Evolutionary conservation across 2,797 vertebrate genomes (phyloP).

Genomic region (Rhynchonycteris naso): DNA sequence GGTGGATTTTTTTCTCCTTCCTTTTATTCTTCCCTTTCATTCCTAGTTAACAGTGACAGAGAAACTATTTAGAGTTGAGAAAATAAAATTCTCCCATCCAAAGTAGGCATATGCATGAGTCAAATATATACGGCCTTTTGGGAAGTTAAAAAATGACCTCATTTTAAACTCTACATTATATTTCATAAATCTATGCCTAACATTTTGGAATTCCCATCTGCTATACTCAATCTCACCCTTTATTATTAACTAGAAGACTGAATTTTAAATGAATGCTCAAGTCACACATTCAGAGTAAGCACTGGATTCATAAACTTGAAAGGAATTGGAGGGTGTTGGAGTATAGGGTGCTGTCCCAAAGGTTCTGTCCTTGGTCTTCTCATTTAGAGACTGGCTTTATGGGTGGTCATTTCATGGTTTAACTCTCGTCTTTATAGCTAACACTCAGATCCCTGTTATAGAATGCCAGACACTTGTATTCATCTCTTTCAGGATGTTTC

Average conservation of each 20-base stretch:
- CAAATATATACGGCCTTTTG: neutral
- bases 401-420: rapidly evolving
- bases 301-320: rapidly evolving
- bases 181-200: neutral
- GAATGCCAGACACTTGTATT: neutral
- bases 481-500: neutral
- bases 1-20: neutral
- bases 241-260: neutral
- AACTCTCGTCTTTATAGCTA: neutral
- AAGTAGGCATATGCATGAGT: neutral
- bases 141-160: neutral
- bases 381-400: rapidly evolving
- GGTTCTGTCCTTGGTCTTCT: neutral
- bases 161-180: neutral
- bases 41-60: neutral
- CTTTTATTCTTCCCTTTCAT: neutral
- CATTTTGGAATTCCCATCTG: neutral
- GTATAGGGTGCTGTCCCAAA: rapidly evolving
- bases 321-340: rapidly evolving
- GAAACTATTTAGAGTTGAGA: neutral
- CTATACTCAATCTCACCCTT: neutral
- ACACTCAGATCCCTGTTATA: rapidly evolving
- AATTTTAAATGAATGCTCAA: neutral
- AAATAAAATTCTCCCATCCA: neutral
- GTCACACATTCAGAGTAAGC: neutral